phyloP scores from a whole-genome alignment of 2,888 invertebrate species.

The Eueremaeus valkanovi region DNA sequence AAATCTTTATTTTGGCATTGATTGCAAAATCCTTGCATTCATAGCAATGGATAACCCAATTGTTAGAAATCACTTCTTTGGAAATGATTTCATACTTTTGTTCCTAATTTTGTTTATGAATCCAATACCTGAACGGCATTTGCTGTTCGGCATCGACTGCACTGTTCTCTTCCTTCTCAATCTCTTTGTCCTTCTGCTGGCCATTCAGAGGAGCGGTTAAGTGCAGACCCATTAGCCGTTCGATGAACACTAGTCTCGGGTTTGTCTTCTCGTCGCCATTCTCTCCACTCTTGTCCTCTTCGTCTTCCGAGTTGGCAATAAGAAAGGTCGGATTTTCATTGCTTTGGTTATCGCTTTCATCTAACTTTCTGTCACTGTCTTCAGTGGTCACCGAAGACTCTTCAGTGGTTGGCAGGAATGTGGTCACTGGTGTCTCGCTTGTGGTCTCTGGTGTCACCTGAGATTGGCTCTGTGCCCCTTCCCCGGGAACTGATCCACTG shows the following conservation, averaged over 20 bases:
- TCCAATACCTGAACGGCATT: conserved; percentile 12
- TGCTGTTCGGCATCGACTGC: conserved; percentile 6
- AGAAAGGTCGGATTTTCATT: background rate
- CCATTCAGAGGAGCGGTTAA: conserved; percentile 23
- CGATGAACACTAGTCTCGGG: conserved; percentile 43
- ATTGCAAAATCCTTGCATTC: too few species aligned
- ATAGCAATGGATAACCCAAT: too few species aligned
- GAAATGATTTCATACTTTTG: too few species aligned
- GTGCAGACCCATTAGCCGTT: conserved; percentile 43
- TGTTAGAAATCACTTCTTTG: too few species aligned
- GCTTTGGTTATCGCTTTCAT: conserved; percentile 25
- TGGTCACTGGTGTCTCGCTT: conserved; percentile 6
- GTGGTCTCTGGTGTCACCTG: background rate
- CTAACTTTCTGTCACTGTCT: conserved; percentile 7
- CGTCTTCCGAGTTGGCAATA: conserved; percentile 1
- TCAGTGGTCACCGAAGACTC: conserved; percentile 2
- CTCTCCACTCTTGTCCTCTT: background rate
- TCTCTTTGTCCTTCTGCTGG: background rate
- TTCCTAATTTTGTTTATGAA: too few species aligned
- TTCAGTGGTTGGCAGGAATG: conserved; percentile 14
- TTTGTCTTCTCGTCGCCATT: conserved; percentile 16
- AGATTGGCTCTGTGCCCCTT: background rate
- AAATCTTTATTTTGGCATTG: too few species aligned
- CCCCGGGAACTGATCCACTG: conserved; percentile 20
- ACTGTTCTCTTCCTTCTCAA: conserved; percentile 23